Evolutionary conservation across 1,140 invertebrate species (phyloP), one percentile per base, ranked within the genome.

Genomic region (Diabrotica undecimpunctata): DNA sequence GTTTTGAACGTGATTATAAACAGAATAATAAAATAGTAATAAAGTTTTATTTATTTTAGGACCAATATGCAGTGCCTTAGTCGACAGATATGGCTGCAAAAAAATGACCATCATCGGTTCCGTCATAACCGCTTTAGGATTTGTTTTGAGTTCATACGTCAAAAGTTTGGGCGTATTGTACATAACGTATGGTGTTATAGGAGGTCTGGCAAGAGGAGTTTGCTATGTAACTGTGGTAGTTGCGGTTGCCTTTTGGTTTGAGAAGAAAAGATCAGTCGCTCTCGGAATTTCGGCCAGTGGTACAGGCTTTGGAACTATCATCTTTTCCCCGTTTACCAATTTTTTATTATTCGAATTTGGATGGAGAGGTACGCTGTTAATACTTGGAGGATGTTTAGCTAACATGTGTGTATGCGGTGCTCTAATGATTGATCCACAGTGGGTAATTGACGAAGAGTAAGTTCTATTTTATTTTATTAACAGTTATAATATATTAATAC

Each of bases 231-330:
- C 94, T 11, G 92, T 92, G 0, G 92, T 95, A 1, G 95, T 98
- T 0, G 88, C 88, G 51, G 95, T 98, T 57, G 95, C 95, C 9
- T 96, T 94, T 76, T 98, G 97, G 86, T 98, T 98, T 77, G 96
- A 98, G 69, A 92, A 93, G 74, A 91, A 90, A 73, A 84, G 95
- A 36, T 94, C 92, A 7, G 81, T 98, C 52, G 96, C 96, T 5
- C 94, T 94, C 11, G 94, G 96, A 0, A 84, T 98, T 38, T 91
- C 94, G 0, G 94, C 95, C 2, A 94, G 93, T 72, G 94, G 94
- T 36, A 93, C 92, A 7, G 91, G 92, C 0, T 87, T 93, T 35
- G 91, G 95, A 9, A 86, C 93, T 0, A 93, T 95, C 74, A 79
- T 95, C 4, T 94, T 94, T 77, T 90, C 92, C 1, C 93, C 92